Evolutionary conservation across 2,113 vertebrate species (phyloP).

Genomic region (Microtus richardsoni): DNA sequence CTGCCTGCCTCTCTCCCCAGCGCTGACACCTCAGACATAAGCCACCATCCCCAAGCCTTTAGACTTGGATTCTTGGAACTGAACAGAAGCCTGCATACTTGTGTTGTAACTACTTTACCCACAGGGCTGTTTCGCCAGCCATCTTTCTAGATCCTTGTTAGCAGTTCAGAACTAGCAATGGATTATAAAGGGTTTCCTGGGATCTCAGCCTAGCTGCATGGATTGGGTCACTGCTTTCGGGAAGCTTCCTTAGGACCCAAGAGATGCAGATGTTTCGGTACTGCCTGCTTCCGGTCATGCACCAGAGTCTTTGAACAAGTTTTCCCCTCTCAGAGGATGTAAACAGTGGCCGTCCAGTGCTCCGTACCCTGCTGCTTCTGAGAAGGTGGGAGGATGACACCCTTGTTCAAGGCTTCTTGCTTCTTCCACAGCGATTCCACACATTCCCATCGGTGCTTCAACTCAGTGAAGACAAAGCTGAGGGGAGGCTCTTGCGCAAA

Average conservation of each 20-base stretch:
- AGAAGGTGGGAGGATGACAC: not conserved
- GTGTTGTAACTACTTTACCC: not conserved
- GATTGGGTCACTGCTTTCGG: not conserved
- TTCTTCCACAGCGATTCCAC: not conserved
- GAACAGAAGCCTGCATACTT: not conserved
- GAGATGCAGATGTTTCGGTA: not conserved
- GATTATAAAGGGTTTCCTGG: too few species aligned
- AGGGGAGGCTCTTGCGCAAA: rapidly evolving
- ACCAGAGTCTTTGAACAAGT: not conserved
- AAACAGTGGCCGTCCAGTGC: not conserved
- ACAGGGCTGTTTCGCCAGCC: not conserved
- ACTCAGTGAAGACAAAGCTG: not conserved
- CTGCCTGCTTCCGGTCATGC: not conserved
- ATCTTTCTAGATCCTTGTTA: not conserved
- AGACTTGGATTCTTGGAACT: not conserved
- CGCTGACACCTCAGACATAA: too few species aligned
- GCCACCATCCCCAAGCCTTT: not conserved
- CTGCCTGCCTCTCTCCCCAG: not conserved
- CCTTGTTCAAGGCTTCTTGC: not conserved
- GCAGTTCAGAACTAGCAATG: not conserved
- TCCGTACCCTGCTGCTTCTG: not conserved
- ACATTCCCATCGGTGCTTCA: not conserved
- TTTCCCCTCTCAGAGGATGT: not conserved
- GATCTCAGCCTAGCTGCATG: not conserved
- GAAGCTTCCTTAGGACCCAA: not conserved